phyloP scores from a whole-genome alignment of 2,888 invertebrate genomes.

The Drosophila imparisetae region DNA sequence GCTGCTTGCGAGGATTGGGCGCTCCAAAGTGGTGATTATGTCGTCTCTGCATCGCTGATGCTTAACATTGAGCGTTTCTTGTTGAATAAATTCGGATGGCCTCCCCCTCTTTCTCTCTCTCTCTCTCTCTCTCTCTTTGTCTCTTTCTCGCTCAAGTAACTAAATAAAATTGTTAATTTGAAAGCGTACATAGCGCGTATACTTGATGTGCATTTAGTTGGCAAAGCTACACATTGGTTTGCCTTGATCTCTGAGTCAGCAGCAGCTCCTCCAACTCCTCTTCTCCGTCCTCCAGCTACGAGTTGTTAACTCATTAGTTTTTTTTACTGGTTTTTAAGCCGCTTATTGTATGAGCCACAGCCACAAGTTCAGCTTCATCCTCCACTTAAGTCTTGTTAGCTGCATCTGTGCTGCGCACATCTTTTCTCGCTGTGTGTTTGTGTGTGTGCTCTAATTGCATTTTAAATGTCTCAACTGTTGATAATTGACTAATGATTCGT shows the following conservation, averaged over 20 bases:
- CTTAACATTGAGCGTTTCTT: constrained; percentile 58
- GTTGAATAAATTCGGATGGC: constrained; percentile 74
- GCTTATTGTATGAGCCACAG: constrained; percentile 63
- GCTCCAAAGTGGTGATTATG: constrained; percentile 74
- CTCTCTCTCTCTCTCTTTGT: no score
- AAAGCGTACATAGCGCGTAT: constrained; percentile 61
- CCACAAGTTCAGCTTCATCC: constrained; percentile 22
- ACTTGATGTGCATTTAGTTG: constrained; percentile 71
- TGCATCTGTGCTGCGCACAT: constrained; percentile 40
- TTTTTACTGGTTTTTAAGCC: constrained; percentile 53
- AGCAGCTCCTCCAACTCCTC: not conserved
- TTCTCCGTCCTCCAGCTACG: not conserved
- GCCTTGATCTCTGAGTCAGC: constrained; percentile 54
- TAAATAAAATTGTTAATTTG: constrained; percentile 76
- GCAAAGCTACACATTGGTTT: constrained; percentile 34
- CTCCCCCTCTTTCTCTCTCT: not conserved
- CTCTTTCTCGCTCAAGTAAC: constrained; percentile 30
- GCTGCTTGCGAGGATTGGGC: constrained; percentile 66
- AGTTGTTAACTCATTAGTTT: constrained; percentile 59
- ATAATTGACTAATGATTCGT: constrained; percentile 75
- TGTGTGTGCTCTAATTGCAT: constrained; percentile 64
- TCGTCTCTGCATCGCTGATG: constrained; percentile 51
- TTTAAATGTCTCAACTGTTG: constrained; percentile 66
- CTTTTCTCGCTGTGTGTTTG: not conserved
- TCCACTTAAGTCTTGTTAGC: constrained; percentile 26